Conservation (phyloP, 2,888 invertebrate genomes). For the Cephus runcator region DNA sequence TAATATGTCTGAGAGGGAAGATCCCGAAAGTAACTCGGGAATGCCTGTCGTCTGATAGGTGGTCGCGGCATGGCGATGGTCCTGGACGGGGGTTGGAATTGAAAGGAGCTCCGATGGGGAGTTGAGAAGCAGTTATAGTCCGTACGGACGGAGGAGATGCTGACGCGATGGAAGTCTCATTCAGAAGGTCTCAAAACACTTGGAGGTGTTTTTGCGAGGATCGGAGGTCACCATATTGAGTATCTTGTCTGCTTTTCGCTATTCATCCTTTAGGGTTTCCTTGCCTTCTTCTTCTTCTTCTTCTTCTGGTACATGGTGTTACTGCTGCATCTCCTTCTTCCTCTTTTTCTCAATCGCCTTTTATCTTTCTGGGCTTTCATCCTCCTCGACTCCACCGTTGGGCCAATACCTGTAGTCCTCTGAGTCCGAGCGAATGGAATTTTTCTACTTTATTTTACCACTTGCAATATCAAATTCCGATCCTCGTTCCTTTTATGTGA, state of each 20-base stretch:
- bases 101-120: not conserved
- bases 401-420: conserved; percentile 3
- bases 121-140: not conserved
- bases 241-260: conserved; percentile 2
- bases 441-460: conserved; percentile 54
- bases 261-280: conserved; percentile 6
- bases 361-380: not conserved
- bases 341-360: not conserved
- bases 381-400: not conserved
- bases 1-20: not conserved
- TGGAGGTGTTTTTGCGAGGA: not conserved
- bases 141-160: not conserved
- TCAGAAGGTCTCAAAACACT: not conserved
- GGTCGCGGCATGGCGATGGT: not conserved
- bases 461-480: conserved; percentile 52
- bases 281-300: not conserved
- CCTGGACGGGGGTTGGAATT: not conserved
- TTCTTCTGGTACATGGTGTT: not conserved
- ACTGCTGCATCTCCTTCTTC: not conserved
- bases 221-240: conserved; percentile 12
- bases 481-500: conserved; percentile 21
- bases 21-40: not conserved
- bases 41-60: not conserved
- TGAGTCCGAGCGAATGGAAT: conserved; percentile 40
- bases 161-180: not conserved